Evolutionary conservation across 2,888 invertebrate species (phyloP), one percentile per base, ranked within the genome.

Genomic region (Lumbricus terrestris): DNA sequence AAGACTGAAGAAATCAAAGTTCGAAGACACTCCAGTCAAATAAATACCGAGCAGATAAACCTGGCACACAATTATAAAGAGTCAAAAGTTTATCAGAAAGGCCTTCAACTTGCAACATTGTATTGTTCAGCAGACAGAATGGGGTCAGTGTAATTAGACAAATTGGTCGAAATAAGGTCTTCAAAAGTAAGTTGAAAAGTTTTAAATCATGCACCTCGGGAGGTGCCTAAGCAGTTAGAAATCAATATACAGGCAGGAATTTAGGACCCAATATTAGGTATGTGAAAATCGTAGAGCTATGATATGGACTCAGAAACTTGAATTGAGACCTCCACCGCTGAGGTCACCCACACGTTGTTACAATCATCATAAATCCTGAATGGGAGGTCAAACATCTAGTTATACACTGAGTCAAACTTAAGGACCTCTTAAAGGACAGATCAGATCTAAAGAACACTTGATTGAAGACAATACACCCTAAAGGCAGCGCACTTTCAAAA

Each of bases 61-160:
- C 6, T 16, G 1, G 69, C 0, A 11, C n/a, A 8, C 0, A 29
- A 69, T n/a, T 69, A 69, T n/a, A 69, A 69, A n/a, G 2, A 69
- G 69, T 69, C 69, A 69, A 69, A 69, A 69, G 4, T 15, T 69
- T 69, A 69, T 69, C 69, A 69, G 29, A n/a, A n/a, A n/a, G n/a
- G 69, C 69, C n/a, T 69, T 69, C n/a, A 69, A 69, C 29, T 29
- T 69, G 29, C 69, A 69, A 69, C 13, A 13, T 69, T n/a, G 11
- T n/a, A n/a, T 29, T n/a, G 69, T 69, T n/a, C n/a, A 69, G n/a
- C 8, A n/a, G 69, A 69, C 69, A 69, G 29, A 69, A 69, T 69
- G n/a, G n/a, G 69, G 69, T 69, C 69, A 69, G n/a, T 69, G 69
- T n/a, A n/a, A n/a, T 69, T n/a, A 69, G n/a, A 69, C n/a, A 69